These are phyloP conservation scores for Herpetotheres cachinnans DNA, from an alignment of 2,113 vertebrate species.

Conservation along the genomic window DNA sequence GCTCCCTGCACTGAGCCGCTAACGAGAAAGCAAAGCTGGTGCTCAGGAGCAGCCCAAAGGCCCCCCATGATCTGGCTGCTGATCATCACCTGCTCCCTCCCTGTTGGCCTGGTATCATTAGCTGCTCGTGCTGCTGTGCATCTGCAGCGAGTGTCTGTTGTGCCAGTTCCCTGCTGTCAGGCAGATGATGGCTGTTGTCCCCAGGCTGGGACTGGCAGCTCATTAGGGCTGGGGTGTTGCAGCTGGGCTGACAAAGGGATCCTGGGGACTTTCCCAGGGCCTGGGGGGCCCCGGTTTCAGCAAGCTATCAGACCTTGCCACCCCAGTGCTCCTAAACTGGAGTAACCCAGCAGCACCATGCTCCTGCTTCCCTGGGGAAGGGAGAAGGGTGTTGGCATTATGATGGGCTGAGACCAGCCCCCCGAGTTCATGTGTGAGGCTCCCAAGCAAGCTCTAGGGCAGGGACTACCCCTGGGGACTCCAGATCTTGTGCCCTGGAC, in stretches of 20 bases:
- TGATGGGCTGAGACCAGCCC: not conserved
- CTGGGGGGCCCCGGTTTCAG: not conserved
- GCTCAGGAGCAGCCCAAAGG: not conserved
- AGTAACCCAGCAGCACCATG: not conserved
- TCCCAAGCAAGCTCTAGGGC: not conserved
- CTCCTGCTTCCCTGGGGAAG: not conserved
- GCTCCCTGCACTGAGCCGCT: rapidly evolving
- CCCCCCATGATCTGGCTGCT: not conserved
- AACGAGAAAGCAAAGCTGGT: not conserved
- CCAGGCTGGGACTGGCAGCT: not conserved
- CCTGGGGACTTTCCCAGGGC: not conserved
- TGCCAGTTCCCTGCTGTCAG: not conserved
- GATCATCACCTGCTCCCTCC: conserved; percentile 18
- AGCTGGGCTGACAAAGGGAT: conserved; percentile 29
- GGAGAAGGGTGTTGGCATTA: not conserved
- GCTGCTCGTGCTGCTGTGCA: not conserved
- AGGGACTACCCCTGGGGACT: rapidly evolving
- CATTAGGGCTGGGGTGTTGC: not conserved
- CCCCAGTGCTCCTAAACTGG: rapidly evolving
- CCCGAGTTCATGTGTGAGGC: rapidly evolving
- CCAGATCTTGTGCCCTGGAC: not conserved
- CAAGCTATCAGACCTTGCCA: not conserved
- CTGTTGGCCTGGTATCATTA: not conserved
- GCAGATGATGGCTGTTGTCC: not conserved
- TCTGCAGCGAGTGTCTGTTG: not conserved